Evolutionary conservation across 2,888 invertebrate species (phyloP), one percentile per base, ranked within the genome.

Genomic region (Beris chalybata): DNA sequence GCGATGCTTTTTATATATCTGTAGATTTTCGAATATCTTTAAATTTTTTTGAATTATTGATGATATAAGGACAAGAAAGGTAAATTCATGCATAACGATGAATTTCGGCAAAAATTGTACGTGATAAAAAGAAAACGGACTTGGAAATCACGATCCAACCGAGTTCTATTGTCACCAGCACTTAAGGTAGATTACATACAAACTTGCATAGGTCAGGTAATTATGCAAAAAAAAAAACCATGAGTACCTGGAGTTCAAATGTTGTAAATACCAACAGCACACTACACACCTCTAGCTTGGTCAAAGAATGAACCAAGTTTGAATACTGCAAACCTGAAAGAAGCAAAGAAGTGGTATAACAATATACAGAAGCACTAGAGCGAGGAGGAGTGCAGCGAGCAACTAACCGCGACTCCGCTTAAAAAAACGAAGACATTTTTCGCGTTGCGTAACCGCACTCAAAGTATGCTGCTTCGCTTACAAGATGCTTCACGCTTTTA

Each of bases 401-500:
- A 61, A 12, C 38, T 11, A 52, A 52, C 61, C 52, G 61, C 61
- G 61, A 52, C 61, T 43, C 13, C 15, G 50, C 61, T 47, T n/a
- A 53, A 59, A 31, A 47, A 59, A 61, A 43, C 31, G n/a, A 50
- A 38, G 43, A 47, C 48, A 61, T 61, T 61, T 52, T 61, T 61
- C 12, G 61, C 22, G 52, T 61, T 61, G 61, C 61, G 50, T 61
- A 61, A 61, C 38, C 45, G 38, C 32, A 47, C 61, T 38, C 38
- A 38, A 38, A 9, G 7, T 38, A 38, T 38, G 38, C 9, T 38
- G 38, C 52, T 61, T 50, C 15, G 61, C 50, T 50, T 50, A 50
- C 52, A 61, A 61, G 61, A 61, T 61, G 61, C 50, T 38, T 50
- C 61, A 61, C 61, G 61, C 61, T 61, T 61, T 61, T 38, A 38